Evolutionary conservation across 1,140 invertebrate species (phyloP).

Genomic region (Bombus fervidus): DNA sequence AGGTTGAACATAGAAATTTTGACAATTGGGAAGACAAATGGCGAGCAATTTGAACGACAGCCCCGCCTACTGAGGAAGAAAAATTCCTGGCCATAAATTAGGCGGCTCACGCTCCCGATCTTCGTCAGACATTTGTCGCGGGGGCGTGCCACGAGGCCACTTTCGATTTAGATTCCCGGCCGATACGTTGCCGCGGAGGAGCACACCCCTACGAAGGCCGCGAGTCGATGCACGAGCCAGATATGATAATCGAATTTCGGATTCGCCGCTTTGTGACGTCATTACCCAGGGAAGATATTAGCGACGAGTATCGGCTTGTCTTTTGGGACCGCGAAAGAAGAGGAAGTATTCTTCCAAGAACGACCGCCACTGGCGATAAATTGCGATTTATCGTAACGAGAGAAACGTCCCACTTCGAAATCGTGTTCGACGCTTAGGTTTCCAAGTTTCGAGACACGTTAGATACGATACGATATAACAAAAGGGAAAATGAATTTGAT

Average conservation of each 20-base stretch:
- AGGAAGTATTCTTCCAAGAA: neutral
- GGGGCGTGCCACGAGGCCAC: constrained; percentile 33
- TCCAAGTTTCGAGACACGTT: neutral
- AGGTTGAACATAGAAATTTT: constrained; percentile 2
- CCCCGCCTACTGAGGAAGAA: constrained; percentile 5
- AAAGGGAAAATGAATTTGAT: too few relatives aligned
- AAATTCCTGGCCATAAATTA: constrained; percentile 55
- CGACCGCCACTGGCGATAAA: neutral
- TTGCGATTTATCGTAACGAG: neutral
- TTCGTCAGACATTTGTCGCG: constrained; percentile 60
- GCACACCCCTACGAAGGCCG: constrained; percentile 21
- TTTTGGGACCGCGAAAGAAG: neutral
- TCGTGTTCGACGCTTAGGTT: neutral
- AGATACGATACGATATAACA: too few relatives aligned
- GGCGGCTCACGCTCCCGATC: constrained; percentile 33
- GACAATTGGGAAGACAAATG: constrained; percentile 32
- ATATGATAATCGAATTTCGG: constrained; percentile 65
- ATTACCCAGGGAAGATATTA: constrained; percentile 35
- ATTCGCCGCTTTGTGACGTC: constrained; percentile 43
- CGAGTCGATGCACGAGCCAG: constrained; percentile 51
- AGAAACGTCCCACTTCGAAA: neutral
- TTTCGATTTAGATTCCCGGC: constrained; percentile 65
- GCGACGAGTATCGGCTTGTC: neutral
- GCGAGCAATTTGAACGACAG: constrained; percentile 22
- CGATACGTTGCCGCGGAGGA: constrained; percentile 46